Evolutionary conservation across 1,140 invertebrate genomes (phyloP), one percentile per base, ranked within the genome.

Genomic region (Ostrea denselamellosa): DNA sequence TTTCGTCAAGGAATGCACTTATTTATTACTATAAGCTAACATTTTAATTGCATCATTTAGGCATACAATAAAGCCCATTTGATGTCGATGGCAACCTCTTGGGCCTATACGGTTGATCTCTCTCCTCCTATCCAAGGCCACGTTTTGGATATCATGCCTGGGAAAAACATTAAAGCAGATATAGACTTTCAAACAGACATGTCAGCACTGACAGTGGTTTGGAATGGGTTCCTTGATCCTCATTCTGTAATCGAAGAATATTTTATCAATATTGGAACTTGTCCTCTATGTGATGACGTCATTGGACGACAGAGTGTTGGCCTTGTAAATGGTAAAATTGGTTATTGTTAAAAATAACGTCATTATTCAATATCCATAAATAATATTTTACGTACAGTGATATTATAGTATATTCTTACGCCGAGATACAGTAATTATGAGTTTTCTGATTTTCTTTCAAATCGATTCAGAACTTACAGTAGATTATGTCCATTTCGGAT

Each of bases 181-280:
- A 53, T 71, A 17, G 88, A 89, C 58, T 89, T 68, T 10, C 88
- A 89, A 53, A 90, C 85, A 22, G 87, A 87, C 52, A 71, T 22
- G 8, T 56, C 1, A 4, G 56, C 56, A 10, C 34, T 92, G 9
- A 58, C n/a, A 53, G 89, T 83, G 8, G 85, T 58, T 28, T 92
- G 90, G 90, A 58, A 84, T 58, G 90, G 90, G 14, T 92, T 92
- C 44, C 56, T 86, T 54, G 90, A 90, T 83, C 86, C 89, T 3
- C 88, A 91, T 68, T 87, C 89, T 19, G 22, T 83, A 9, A 89
- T 92, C n/a, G 51, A 77, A 17, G 51, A 86, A 1, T 91, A 88
- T 85, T 86, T 22, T 51, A 83, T 91, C 14, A 87, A 56, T 19
- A 81, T 92, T 22, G 91, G 91, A 12, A 90, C 89, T 0, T 92